Conservation (phyloP, 1,140 invertebrate species). For the Brachionus manjavacas region DNA sequence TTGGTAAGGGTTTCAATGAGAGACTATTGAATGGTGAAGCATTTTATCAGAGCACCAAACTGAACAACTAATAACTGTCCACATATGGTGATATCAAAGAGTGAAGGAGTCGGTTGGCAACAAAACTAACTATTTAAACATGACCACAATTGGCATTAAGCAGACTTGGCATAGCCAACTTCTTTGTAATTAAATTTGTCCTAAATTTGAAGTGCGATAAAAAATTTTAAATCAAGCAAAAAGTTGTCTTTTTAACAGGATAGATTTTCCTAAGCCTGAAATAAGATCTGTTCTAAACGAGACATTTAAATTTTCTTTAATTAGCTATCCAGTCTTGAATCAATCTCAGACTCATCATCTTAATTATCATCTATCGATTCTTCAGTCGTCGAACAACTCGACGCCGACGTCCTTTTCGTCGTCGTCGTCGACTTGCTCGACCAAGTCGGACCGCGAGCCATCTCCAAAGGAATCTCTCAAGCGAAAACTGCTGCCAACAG, state of each 20-base stretch:
- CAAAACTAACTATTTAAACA: no score
- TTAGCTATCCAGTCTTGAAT: slow-evolving; percentile 27
- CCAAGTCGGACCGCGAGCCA: background rate
- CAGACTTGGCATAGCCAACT: background rate
- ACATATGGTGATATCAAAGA: no score
- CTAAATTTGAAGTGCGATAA: background rate
- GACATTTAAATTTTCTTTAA: slow-evolving; percentile 7
- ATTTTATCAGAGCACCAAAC: no score
- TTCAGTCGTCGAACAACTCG: background rate
- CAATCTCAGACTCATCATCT: slow-evolving; percentile 31
- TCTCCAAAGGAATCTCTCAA: slow-evolving; percentile 18
- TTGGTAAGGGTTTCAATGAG: no score
- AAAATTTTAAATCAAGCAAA: slow-evolving; percentile 5
- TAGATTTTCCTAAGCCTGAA: background rate
- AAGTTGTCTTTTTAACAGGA: background rate
- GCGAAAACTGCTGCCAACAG: background rate
- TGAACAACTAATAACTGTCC: no score
- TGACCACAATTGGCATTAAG: no score
- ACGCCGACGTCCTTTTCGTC: slow-evolving; percentile 13
- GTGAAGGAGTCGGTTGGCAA: no score
- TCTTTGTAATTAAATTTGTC: background rate
- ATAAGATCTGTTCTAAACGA: background rate
- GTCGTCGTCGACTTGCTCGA: slow-evolving; percentile 22
- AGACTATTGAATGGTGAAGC: no score
- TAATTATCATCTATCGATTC: background rate